Evolutionary conservation across 2,113 vertebrate genomes (phyloP).

Genomic region (Ornithorhynchus anatinus): DNA sequence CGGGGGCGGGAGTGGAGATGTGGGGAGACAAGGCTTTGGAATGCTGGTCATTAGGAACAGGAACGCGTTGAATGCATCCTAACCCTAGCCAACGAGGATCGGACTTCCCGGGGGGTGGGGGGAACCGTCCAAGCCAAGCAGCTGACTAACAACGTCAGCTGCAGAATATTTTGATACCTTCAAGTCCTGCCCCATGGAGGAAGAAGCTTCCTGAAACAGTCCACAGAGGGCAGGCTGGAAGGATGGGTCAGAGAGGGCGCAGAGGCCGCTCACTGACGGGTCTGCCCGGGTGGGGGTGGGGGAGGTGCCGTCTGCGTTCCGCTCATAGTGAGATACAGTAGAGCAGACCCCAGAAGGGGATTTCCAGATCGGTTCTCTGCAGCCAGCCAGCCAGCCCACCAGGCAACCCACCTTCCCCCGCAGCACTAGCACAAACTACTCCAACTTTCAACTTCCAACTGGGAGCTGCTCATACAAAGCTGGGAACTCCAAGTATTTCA

Average conservation of each 20-base stretch:
- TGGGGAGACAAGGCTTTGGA: conserved; percentile 13
- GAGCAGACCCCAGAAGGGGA: conserved; percentile 29
- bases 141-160: conserved; percentile 63
- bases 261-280: neutral
- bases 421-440: conserved; percentile 5
- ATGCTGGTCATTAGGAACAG: conserved; percentile 26
- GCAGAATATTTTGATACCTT: conserved; percentile 58
- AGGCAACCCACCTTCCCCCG: too few relatives aligned
- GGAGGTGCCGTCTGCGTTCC: conserved; percentile 44
- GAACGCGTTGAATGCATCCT: conserved; percentile 36
- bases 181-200: neutral
- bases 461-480: conserved; percentile 38
- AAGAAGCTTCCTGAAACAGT: conserved; percentile 26
- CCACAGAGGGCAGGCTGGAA: neutral
- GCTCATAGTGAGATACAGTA: conserved; percentile 29
- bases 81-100: neutral
- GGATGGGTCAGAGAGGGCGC: conserved; percentile 6
- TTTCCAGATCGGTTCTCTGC: conserved; percentile 33
- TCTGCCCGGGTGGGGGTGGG: neutral
- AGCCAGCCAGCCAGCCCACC: too few relatives aligned
- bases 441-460: conserved; percentile 38
- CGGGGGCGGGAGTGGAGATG: neutral
- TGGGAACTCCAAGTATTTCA: neutral
- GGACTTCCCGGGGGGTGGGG: conserved; percentile 45
- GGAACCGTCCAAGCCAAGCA: conserved; percentile 34